Percentiles rank a stretch among this genome's conserved stretches.
Evolutionary conservation across 2,888 invertebrate genomes (phyloP).

Genomic region (Helleia helle): DNA sequence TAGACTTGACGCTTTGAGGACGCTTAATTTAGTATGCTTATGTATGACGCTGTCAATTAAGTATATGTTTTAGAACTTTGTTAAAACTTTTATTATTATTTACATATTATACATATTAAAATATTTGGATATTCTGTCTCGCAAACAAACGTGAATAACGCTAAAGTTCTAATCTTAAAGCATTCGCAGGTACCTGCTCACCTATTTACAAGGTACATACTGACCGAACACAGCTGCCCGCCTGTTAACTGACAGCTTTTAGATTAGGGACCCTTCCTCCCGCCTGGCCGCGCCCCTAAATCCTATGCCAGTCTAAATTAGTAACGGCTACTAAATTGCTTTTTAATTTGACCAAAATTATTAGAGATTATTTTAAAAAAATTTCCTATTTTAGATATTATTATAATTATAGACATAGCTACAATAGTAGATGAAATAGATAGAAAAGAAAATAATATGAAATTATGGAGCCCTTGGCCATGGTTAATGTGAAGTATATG

Average conservation of each 20-base stretch:
- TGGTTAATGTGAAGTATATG: too few relatives aligned
- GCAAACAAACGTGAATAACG: too few relatives aligned
- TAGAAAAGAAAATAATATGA: too few relatives aligned
- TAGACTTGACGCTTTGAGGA: slow-evolving; percentile 37
- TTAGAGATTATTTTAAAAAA: slow-evolving; percentile 39
- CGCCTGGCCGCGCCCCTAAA: slow-evolving; percentile 43
- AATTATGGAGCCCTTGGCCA: too few relatives aligned
- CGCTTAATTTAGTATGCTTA: slow-evolving; percentile 22
- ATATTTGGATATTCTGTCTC: too few relatives aligned
- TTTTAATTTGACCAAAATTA: slow-evolving; percentile 65
- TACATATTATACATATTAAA: too few relatives aligned
- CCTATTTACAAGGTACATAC: slow-evolving; percentile 34
- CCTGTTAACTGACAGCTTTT: slow-evolving; percentile 66
- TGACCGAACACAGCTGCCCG: slow-evolving; percentile 50
- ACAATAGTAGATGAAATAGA: too few relatives aligned
- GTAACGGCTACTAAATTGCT: slow-evolving; percentile 70
- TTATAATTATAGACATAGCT: slow-evolving; percentile 8
- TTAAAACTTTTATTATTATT: too few relatives aligned
- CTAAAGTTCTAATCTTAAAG: slow-evolving; percentile 11
- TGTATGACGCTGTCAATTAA: slow-evolving; percentile 29
- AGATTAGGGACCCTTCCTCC: slow-evolving; percentile 53
- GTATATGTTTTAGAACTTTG: not conserved
- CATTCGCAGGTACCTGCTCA: slow-evolving; percentile 20
- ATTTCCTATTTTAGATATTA: slow-evolving; percentile 3
- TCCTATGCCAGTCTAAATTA: slow-evolving; percentile 60